Percentiles rank a stretch among this genome's conserved stretches.
phyloP scores from a whole-genome alignment of 2,113 vertebrate species.

The Grammomys surdaster region DNA sequence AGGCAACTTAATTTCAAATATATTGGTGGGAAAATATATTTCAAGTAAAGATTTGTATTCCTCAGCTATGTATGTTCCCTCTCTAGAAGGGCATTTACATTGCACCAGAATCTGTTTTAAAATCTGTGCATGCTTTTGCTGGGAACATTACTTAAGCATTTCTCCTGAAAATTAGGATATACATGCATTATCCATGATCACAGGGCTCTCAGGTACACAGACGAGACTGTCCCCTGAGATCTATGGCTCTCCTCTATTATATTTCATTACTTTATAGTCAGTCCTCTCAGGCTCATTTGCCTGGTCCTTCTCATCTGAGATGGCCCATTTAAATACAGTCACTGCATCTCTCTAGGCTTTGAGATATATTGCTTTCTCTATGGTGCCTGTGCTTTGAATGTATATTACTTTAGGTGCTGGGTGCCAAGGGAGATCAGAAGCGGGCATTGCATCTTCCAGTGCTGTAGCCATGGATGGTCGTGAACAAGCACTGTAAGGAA shows the following conservation, averaged over 20 bases:
- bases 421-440: not conserved
- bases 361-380: not conserved
- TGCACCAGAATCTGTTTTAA: conserved; percentile 42
- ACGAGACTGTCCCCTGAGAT: not conserved
- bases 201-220: not conserved
- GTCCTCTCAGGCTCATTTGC: not conserved
- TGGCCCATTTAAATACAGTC: not conserved
- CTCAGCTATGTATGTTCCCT: conserved; percentile 50
- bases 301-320: not conserved
- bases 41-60: conserved; percentile 57
- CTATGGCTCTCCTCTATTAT: not conserved
- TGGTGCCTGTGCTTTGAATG: not conserved
- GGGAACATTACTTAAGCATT: conserved; percentile 57
- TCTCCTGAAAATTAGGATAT: not conserved
- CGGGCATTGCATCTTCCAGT: not conserved
- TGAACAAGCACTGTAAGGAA: not conserved
- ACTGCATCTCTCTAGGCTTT: not conserved
- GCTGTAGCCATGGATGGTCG: not conserved
- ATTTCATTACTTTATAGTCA: not conserved
- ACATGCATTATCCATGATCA: not conserved
- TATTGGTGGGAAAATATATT: conserved; percentile 48
- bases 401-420: not conserved
- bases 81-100: conserved; percentile 27
- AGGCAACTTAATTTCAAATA: conserved; percentile 59
- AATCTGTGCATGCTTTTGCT: conserved; percentile 13